Conservation (phyloP, 2,113 vertebrate species). For the Fregata magnificens region DNA sequence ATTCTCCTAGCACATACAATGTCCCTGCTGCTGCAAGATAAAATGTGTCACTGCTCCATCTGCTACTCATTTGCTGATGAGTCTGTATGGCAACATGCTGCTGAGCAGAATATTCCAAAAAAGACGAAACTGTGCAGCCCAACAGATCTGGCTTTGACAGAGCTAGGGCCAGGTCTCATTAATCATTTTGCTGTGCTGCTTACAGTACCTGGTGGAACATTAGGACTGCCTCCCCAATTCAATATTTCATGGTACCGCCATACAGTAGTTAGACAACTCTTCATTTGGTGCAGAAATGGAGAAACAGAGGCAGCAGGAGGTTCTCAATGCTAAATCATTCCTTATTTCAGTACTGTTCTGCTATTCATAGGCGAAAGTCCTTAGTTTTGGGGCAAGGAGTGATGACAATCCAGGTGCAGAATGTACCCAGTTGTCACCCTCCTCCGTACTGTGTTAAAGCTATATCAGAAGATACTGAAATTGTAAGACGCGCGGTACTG, state of each 20-base stretch:
- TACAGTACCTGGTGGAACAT: background rate
- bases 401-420: background rate
- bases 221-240: background rate
- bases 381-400: background rate
- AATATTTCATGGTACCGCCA: background rate
- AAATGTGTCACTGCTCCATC: constrained; percentile 67
- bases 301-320: background rate
- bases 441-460: background rate
- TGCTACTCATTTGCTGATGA: constrained; percentile 60
- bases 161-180: background rate
- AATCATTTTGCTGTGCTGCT: background rate
- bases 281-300: background rate
- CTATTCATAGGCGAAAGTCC: background rate
- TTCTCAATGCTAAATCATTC: background rate
- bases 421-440: background rate
- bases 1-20: constrained; percentile 32
- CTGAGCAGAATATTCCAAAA: constrained; percentile 49
- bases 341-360: background rate
- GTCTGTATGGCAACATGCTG: constrained; percentile 5
- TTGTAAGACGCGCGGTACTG: accelerated
- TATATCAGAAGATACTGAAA: background rate
- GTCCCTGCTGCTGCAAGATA: constrained; percentile 60
- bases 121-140: constrained; percentile 15
- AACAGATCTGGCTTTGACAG: constrained; percentile 1
- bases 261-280: background rate